Conservation (phyloP, 2,113 vertebrate species). For the Chaenogobius annularis region DNA sequence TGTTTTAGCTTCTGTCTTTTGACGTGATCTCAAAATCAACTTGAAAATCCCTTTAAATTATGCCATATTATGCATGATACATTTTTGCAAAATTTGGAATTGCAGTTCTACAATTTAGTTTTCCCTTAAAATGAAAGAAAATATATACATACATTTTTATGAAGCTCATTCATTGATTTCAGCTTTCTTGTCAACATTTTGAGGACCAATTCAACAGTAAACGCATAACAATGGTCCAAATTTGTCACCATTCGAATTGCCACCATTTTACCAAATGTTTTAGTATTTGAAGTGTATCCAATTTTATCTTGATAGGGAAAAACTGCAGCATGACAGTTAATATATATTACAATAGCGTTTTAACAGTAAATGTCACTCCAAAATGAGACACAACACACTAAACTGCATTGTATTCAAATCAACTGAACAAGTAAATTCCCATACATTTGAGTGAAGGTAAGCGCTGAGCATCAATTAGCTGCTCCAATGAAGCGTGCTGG, state of each 20-base stretch:
- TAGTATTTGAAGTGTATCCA: background rate
- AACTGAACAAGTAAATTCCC: background rate
- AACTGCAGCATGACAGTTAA: background rate
- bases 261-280: background rate
- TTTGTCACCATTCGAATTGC: too few species aligned
- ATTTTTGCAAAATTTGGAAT: too few species aligned
- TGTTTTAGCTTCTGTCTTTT: too few species aligned
- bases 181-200: too few species aligned
- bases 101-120: too few species aligned
- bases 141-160: background rate
- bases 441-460: background rate
- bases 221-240: too few species aligned
- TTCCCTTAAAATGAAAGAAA: too few species aligned
- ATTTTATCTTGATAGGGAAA: background rate
- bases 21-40: too few species aligned
- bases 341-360: background rate
- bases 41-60: too few species aligned
- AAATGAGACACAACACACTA: background rate
- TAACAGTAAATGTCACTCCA: background rate
- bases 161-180: background rate
- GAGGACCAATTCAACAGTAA: too few species aligned
- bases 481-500: background rate
- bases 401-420: background rate
- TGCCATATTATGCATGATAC: too few species aligned
- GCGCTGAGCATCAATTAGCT: background rate